Base-by-base conservation (phyloP, 2,888 invertebrate genomes). In the Melitaea athalia region DNA sequence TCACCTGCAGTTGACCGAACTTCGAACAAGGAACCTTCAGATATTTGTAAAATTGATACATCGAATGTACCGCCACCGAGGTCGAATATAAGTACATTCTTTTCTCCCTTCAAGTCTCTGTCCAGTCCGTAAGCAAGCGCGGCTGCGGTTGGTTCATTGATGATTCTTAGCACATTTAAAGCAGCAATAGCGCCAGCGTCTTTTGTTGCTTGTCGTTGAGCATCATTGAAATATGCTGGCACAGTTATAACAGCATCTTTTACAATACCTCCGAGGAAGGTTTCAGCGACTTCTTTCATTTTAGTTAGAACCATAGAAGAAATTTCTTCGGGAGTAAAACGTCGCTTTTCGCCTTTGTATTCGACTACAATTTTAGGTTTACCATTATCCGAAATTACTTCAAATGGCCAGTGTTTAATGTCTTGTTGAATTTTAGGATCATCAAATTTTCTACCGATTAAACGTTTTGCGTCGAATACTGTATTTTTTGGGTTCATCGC, bases 41-140 rank as follows among this genome's bases (percentile, higher is more conserved):
- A 96, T 83, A 98, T 98, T 74, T 97, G 95, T 43, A 98, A 92
- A 74, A 98, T 94, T 42, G 98, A 98, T 10, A 98, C 98, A 92
- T 98, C 98, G 83, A 98, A 98, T 47, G 98, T 98, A 43, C 98
- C 98, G 72, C 98, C 98, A 33, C 96, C 96, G 69, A 96, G 93
- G 84, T 96, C 96, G 77, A 95, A 96, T 77, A 96, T 96, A 12
- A 96, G 86, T 7, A 96, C 95, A 81, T 95, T 96, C 74, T 95
- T 95, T 79, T 96, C 96, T 3, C 96, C 96, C 81, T 94, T 95
- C 14, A 96, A 88, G 78, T 95, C 94, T 85, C 96, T 96, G 80
- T 96, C 96, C 59, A 96, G 87, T 8, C 98, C 98, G 79, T 98
- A 97, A 68, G 97, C 97, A 69, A 97, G 90, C 53, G 97, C 97